phyloP scores from a whole-genome alignment of 1,140 invertebrate species.

The Mesaphorura yosii region DNA sequence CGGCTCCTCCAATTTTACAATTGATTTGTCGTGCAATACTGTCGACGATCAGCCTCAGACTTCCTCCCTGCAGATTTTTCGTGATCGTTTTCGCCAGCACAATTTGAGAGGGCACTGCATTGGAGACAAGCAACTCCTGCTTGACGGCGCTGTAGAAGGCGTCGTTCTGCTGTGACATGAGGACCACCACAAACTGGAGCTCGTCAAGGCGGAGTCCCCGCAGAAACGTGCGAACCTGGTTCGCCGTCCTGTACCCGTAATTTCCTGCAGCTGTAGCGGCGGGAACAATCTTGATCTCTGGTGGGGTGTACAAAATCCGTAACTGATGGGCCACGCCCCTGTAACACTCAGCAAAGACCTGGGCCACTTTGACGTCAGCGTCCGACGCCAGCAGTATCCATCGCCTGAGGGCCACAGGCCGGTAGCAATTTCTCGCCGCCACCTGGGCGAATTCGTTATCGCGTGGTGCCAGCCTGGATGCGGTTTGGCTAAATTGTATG shows the following conservation, averaged over 20 bases:
- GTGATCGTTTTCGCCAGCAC: conserved; percentile 51
- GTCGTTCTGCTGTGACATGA: conserved; percentile 65
- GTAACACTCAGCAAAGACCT: too few species aligned
- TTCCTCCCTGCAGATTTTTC: conserved; percentile 54
- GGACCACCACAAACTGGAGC: conserved; percentile 59
- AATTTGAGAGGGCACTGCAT: conserved; percentile 64
- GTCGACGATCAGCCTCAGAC: conserved; percentile 62
- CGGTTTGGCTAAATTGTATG: conserved; percentile 58
- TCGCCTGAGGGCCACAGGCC: too few species aligned
- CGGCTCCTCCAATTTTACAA: conserved; percentile 83
- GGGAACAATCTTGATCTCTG: too few species aligned
- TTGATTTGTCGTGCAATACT: conserved; percentile 91
- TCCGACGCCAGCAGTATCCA: too few species aligned
- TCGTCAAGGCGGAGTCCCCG: conserved; percentile 41
- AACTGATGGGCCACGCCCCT: not conserved
- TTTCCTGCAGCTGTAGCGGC: too few species aligned
- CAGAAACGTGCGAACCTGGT: not conserved
- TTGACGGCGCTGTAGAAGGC: conserved; percentile 85
- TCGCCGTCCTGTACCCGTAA: too few species aligned
- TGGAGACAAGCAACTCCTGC: conserved; percentile 68
- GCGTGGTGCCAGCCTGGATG: too few species aligned
- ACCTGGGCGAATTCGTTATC: too few species aligned
- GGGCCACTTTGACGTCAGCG: too few species aligned
- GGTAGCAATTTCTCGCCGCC: too few species aligned
- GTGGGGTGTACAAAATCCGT: not conserved